Conservation (phyloP, 2,797 vertebrate genomes). For the Ateles fusciceps region DNA sequence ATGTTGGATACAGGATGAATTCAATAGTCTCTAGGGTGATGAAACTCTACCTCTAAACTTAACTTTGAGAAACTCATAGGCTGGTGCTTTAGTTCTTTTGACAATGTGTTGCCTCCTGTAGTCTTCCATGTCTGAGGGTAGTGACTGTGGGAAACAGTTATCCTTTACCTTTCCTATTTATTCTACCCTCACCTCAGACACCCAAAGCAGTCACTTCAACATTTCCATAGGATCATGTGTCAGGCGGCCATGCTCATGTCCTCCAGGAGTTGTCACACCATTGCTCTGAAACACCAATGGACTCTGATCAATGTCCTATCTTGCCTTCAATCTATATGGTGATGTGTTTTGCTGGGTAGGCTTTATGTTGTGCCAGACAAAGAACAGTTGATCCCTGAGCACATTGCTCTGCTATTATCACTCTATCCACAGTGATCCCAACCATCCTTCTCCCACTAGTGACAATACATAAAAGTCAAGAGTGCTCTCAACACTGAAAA, state of each 20-base stretch:
- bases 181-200: background rate
- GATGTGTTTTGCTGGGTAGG: background rate
- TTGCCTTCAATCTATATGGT: background rate
- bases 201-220: background rate
- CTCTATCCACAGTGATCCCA: background rate
- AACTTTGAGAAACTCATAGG: background rate
- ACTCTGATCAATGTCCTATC: background rate
- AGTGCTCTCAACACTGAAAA: background rate
- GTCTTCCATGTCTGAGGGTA: background rate
- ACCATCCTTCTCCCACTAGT: background rate
- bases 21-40: background rate
- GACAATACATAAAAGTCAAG: background rate
- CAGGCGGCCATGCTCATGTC: background rate
- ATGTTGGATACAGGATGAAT: background rate
- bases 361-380: background rate
- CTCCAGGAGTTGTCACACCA: background rate
- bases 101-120: background rate
- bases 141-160: background rate
- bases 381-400: background rate
- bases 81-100: background rate
- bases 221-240: too few relatives aligned
- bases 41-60: background rate
- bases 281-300: background rate
- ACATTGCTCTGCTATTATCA: background rate
- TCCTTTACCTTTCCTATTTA: background rate